Conservation (phyloP, 2,888 invertebrate genomes). For the Teinopalpus imperialis region DNA sequence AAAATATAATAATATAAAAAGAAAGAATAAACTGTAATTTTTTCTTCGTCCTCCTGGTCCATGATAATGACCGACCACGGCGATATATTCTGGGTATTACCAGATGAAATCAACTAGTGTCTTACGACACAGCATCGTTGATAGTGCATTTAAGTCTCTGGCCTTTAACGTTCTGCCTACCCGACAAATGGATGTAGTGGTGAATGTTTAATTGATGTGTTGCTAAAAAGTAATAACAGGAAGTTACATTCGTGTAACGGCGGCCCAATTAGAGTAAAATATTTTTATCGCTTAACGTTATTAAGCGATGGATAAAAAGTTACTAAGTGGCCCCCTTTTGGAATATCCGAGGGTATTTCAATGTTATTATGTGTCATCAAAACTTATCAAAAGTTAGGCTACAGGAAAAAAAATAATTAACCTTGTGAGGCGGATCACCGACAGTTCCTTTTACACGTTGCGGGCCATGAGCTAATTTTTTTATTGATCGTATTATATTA, state of each 20-base stretch:
- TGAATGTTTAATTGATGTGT: too few species aligned
- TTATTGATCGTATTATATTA: too few species aligned
- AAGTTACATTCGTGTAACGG: slow-evolving; percentile 12
- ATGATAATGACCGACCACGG: too few species aligned
- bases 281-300: slow-evolving; percentile 18
- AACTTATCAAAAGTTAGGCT: slow-evolving; percentile 49
- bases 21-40: too few species aligned
- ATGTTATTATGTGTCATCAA: slow-evolving; percentile 69
- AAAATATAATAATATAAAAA: too few species aligned
- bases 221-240: slow-evolving; percentile 5
- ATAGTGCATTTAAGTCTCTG: too few species aligned
- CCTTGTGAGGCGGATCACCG: slow-evolving; percentile 38
- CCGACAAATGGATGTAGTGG: too few species aligned
- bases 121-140: too few species aligned
- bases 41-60: too few species aligned
- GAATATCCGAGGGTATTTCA: slow-evolving; percentile 46
- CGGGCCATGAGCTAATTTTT: slow-evolving; percentile 27
- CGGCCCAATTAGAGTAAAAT: slow-evolving; percentile 24
- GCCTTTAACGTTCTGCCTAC: too few species aligned
- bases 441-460: slow-evolving; percentile 33
- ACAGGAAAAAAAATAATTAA: slow-evolving; percentile 62
- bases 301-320: slow-evolving; percentile 30
- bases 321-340: slow-evolving; percentile 32
- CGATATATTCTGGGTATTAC: too few species aligned
- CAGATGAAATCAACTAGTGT: too few species aligned